Conservation (phyloP, 2,797 vertebrate genomes). For the Schizothorax lantsangensis region DNA sequence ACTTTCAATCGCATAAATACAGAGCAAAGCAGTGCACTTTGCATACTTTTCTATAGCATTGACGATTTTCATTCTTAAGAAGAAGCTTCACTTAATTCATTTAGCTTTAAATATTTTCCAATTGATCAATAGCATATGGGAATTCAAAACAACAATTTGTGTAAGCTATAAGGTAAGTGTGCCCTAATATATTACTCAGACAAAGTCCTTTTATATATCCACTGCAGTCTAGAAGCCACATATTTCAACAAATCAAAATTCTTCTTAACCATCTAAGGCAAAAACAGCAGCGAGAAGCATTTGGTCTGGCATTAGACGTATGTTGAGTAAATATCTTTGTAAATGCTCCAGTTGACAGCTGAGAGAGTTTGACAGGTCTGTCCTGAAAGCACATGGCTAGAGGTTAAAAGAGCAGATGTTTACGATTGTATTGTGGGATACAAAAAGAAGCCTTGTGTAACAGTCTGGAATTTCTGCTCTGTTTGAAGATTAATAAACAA, state of each 20-base stretch:
- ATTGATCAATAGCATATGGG: background rate
- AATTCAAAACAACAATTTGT: conserved; percentile 44
- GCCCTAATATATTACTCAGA: conserved; percentile 13
- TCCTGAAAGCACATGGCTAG: conserved; percentile 35
- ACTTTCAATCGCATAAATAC: conserved; percentile 16
- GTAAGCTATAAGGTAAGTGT: conserved; percentile 9
- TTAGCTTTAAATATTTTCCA: conserved; percentile 9
- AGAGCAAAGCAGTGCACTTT: conserved; percentile 21
- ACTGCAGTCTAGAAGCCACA: conserved; percentile 2
- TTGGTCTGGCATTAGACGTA: conserved; percentile 20
- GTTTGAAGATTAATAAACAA: conserved; percentile 24
- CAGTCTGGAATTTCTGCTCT: conserved; percentile 41
- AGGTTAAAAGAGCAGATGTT: conserved; percentile 38
- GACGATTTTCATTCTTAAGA: conserved; percentile 13
- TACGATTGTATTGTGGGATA: conserved; percentile 23
- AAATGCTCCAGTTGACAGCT: conserved; percentile 30
- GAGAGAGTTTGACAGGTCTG: conserved; percentile 28
- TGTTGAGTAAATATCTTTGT: conserved; percentile 31
- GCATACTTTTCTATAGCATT: conserved; percentile 29
- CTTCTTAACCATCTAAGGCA: background rate
- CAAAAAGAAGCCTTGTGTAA: conserved; percentile 35
- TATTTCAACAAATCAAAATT: conserved; percentile 26
- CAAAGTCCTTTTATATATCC: conserved; percentile 2
- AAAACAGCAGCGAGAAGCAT: conserved; percentile 39
- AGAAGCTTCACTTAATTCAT: background rate